These are phyloP conservation scores for Sinocyclocheilus rhinocerous DNA, from an alignment of 2,113 vertebrate genomes.

Conservation along the genomic window DNA sequence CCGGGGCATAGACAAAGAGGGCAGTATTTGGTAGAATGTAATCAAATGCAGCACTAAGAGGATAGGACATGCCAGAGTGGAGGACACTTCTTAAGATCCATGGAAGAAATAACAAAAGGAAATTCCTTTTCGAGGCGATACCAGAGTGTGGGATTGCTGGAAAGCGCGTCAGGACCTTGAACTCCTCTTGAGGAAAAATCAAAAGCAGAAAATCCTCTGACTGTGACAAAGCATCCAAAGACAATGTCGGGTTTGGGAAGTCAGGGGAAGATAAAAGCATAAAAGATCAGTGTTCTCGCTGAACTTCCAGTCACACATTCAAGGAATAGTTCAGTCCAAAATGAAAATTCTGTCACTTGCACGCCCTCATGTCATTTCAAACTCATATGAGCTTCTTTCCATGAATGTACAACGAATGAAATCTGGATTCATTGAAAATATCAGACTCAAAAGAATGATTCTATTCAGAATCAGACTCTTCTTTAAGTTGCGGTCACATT, in stretches of 20 bases:
- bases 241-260: background rate
- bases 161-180: conserved; percentile 33
- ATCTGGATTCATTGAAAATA: background rate
- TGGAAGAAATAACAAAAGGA: conserved; percentile 65
- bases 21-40: conserved; percentile 48
- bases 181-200: conserved; percentile 19
- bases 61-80: conserved; percentile 76
- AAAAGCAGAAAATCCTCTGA: conserved; percentile 28
- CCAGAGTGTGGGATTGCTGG: conserved; percentile 53
- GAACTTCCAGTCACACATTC: background rate
- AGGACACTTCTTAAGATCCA: conserved; percentile 66
- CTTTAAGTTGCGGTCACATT: background rate
- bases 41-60: conserved; percentile 68
- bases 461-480: background rate
- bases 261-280: conserved; percentile 4
- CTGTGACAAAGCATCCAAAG: conserved; percentile 18
- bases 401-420: background rate
- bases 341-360: background rate
- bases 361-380: background rate
- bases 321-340: background rate
- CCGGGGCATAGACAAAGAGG: conserved; percentile 52
- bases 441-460: background rate
- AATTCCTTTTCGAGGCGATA: conserved; percentile 28
- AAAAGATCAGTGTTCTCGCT: background rate
- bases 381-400: background rate